Evolutionary conservation across 2,797 vertebrate genomes (phyloP).

Genomic region (Champsocephalus esox): DNA sequence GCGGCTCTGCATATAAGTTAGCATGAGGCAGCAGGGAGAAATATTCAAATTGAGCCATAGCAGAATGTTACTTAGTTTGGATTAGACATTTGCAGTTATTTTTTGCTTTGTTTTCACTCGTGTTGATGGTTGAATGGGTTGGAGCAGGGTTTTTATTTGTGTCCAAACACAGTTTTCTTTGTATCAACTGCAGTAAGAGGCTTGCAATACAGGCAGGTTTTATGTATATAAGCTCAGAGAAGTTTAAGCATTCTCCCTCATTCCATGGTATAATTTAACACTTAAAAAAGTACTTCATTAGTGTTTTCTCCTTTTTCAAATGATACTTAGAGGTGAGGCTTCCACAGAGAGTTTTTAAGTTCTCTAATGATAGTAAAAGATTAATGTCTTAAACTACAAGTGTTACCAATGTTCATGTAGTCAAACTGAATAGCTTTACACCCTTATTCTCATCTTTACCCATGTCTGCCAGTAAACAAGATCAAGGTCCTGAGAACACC

Average conservation of each 20-base stretch:
- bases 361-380: constrained; percentile 21
- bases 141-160: constrained; percentile 11
- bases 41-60: constrained; percentile 1
- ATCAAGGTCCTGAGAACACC: background rate
- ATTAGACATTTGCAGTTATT: constrained; percentile 1
- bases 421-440: constrained; percentile 16
- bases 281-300: constrained; percentile 37
- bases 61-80: constrained; percentile 8
- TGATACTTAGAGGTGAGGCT: constrained; percentile 18
- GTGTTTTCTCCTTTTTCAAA: constrained; percentile 33
- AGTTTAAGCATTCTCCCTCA: constrained; percentile 13
- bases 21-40: constrained; percentile 20
- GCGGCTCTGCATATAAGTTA: constrained; percentile 48
- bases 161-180: constrained; percentile 14
- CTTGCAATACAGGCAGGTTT: constrained; percentile 30
- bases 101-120: background rate
- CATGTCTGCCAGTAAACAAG: constrained; percentile 8
- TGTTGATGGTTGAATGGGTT: background rate
- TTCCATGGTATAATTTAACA: constrained; percentile 51
- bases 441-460: constrained; percentile 18
- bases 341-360: constrained; percentile 18
- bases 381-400: background rate
- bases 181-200: constrained; percentile 20
- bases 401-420: background rate
- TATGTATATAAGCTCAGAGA: constrained; percentile 6